These are phyloP conservation scores for Cyclophora albipunctata DNA, from an alignment of 2,888 invertebrate genomes.

Conservation along the genomic window DNA sequence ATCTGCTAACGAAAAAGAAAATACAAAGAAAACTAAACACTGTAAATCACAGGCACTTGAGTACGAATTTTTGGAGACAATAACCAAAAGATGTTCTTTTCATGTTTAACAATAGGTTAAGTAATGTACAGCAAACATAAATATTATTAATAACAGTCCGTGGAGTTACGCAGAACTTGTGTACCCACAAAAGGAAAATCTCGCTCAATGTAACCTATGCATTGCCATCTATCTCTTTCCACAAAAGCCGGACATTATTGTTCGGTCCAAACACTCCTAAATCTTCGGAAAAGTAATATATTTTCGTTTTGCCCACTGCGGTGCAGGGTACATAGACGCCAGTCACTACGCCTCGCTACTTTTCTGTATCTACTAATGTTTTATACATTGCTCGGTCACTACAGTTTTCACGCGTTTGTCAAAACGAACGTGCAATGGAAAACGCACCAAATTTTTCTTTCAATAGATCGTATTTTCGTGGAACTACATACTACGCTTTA, in stretches of 20 bases:
- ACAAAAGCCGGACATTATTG: slow-evolving; percentile 78
- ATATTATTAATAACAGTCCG: slow-evolving; percentile 67
- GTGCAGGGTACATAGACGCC: slow-evolving; percentile 50
- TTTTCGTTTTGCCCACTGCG: slow-evolving; percentile 75
- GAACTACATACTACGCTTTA: slow-evolving; percentile 45
- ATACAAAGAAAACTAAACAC: too few relatives aligned
- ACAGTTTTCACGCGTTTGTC: slow-evolving; percentile 30
- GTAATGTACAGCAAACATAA: slow-evolving; percentile 59
- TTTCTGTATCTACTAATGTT: slow-evolving; percentile 69
- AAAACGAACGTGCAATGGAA: slow-evolving; percentile 38
- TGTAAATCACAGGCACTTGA: too few relatives aligned
- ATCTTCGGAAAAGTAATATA: slow-evolving; percentile 77
- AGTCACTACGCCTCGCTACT: slow-evolving; percentile 59
- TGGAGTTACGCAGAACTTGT: slow-evolving; percentile 60
- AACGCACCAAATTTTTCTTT: slow-evolving; percentile 39
- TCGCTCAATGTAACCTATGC: slow-evolving; percentile 70
- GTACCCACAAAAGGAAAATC: slow-evolving; percentile 70
- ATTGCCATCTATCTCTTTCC: slow-evolving; percentile 75
- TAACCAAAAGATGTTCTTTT: slow-evolving; percentile 47
- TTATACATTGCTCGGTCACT: slow-evolving; percentile 58
- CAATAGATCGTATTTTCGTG: slow-evolving; percentile 45
- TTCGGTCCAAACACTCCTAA: slow-evolving; percentile 77
- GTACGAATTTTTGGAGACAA: slow-evolving; percentile 27
- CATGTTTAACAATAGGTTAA: slow-evolving; percentile 45
- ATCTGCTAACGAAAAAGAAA: too few relatives aligned